Conservation (phyloP, 2,888 invertebrate genomes). For the Portevinia maculata region DNA sequence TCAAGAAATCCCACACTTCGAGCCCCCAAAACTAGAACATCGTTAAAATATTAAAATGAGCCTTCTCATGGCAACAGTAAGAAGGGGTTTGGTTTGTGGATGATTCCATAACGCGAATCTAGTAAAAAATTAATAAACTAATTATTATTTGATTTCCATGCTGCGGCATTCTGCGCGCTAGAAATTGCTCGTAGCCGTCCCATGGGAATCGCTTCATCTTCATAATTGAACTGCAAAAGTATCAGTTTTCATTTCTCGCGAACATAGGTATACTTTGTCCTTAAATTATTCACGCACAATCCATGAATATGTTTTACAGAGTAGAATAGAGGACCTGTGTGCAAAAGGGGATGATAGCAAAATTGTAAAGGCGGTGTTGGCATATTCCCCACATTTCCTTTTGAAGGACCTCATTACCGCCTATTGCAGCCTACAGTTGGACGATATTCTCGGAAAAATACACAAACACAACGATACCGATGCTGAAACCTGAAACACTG, state of each 20-base stretch:
- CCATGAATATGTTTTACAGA: constrained; percentile 42
- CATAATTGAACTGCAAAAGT: constrained; percentile 50
- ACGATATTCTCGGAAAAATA: constrained; percentile 1
- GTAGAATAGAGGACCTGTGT: constrained; percentile 5
- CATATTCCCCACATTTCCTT: constrained; percentile 40
- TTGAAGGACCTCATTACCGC: constrained; percentile 46
- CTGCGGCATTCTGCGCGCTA: constrained; percentile 4
- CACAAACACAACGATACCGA: constrained; percentile 17
- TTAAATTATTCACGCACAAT: constrained; percentile 61
- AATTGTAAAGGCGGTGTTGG: constrained; percentile 8
- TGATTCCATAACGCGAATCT: constrained; percentile 27
- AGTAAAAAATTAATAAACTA: constrained; percentile 40
- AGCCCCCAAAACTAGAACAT: neutral
- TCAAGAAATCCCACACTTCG: neutral
- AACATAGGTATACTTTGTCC: constrained; percentile 8
- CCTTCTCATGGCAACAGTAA: neutral
- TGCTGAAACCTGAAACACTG: constrained; percentile 6
- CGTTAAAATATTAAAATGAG: constrained; percentile 16
- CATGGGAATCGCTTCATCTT: constrained; percentile 34
- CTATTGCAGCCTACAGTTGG: constrained; percentile 44
- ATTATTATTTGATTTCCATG: constrained; percentile 41
- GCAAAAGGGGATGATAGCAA: neutral
- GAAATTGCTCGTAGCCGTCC: constrained; percentile 3
- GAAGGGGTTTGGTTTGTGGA: neutral
- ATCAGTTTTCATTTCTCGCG: constrained; percentile 54